Evolutionary conservation across 1,140 invertebrate species (phyloP).

Genomic region (Leguminivora glycinivorella): DNA sequence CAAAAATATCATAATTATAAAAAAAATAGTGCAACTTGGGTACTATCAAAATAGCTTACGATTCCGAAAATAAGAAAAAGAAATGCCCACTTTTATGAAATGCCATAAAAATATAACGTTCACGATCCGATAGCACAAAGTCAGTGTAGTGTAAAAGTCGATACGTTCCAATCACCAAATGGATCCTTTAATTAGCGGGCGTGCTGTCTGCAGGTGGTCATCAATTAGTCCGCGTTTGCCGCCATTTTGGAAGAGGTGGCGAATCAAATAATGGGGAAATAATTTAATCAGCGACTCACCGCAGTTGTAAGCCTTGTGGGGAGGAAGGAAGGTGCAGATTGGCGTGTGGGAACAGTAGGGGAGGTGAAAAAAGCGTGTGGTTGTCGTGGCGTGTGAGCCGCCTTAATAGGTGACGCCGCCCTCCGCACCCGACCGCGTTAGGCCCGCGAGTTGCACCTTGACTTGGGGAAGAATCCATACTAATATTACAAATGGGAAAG

Average conservation of each 20-base stretch:
- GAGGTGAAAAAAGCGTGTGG: constrained; percentile 61
- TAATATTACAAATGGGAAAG: too few species aligned
- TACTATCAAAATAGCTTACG: too few species aligned
- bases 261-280: constrained; percentile 76
- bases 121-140: background rate
- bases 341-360: constrained; percentile 39
- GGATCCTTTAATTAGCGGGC: constrained; percentile 4
- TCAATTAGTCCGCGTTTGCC: constrained; percentile 42
- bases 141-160: background rate
- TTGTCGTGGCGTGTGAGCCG: constrained; percentile 56
- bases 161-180: background rate
- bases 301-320: constrained; percentile 41
- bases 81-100: too few species aligned
- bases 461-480: too few species aligned
- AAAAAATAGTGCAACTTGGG: too few species aligned
- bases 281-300: constrained; percentile 62
- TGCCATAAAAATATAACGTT: background rate
- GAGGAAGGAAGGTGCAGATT: constrained; percentile 47
- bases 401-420: constrained; percentile 46
- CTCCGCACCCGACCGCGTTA: constrained; percentile 27
- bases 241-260: constrained; percentile 75
- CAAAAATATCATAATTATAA: too few species aligned
- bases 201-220: constrained; percentile 5
- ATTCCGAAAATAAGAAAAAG: too few species aligned
- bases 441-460: background rate